Base-by-base conservation (phyloP, 2,888 invertebrate genomes). In the Formica aserva region DNA sequence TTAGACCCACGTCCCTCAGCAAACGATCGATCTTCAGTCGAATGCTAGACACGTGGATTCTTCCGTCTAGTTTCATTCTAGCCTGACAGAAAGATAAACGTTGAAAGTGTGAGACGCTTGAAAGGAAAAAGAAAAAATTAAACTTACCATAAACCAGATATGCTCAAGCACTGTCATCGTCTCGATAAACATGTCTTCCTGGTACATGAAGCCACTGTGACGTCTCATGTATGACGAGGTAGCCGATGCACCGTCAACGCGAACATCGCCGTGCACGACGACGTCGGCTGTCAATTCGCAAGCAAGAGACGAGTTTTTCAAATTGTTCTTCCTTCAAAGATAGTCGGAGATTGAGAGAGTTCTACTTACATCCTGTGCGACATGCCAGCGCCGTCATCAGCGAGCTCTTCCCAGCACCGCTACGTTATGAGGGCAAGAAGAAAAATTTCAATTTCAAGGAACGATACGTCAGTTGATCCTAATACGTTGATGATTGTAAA, bases 321-420 rank as follows among this genome's bases (percentile, higher is more conserved):
- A 41, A 6, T 65, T 76, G 38, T 48, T 52, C 22, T 22, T 60
- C 3, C 32, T 29, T 72, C 26, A 41, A 74, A 72, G 26, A 60
- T 57, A 63, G 26, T 63, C 9, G 18, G 0, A 48, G 8, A 48
- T 38, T 72, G 48, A 38, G 18, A 8, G 8, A 69, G 57, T 41
- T 74, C 60, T 80, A 93, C 95, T 96, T 95, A 98, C 98, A 96
- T 93, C 97, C 96, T 91, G 96, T 97, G 93, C 98, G 96, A 93
- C 97, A 96, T 18, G 98, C 98, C 84, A 99, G 95, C 29, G 98
- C 97, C 76, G 97, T 96, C 97, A 98, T 97, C 71, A 98, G 95
- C 0, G 98, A 98, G 85, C 98, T 98, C 95, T 98, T 98, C 0
- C 98, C 98, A 18, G 98, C 97, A 18, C 98, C 98, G 95, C 97